Base-by-base conservation (phyloP, 2,888 invertebrate genomes). In the Venustoraphidia nigricollis region DNA sequence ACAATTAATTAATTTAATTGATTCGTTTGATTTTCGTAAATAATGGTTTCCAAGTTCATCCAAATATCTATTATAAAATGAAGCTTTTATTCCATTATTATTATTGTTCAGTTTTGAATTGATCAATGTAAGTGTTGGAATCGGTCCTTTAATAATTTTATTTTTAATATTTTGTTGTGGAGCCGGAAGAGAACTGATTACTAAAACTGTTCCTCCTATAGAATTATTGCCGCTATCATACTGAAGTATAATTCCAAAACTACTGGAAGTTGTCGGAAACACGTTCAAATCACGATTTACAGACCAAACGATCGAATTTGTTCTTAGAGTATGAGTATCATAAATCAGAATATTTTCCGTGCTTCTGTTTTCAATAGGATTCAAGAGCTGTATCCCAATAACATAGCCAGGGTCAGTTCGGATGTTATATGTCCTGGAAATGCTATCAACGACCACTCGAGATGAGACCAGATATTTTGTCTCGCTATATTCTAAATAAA, bases 181-280 rank as follows among this genome's bases (percentile, higher is more conserved):
- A 1, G 85, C 83, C 52, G 73, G 68, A 17, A 89, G 75, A 2
- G 86, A 77, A 45, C 83, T 85, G 1, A 91, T 64, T 44, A 85
- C 81, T 38, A 93, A 65, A 0, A 92, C 88, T 1, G 85, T 80
- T 46, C 88, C 87, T 10, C 93, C 93, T 41, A 86, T 65, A 3
- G 91, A 86, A 56, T 79, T 77, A 1, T 60, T 60, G 2, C 93
- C 92, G 63, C 91, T 90, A 53, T 75, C 73, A 59, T 91, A 93
- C 52, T 83, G 79, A 39, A 93, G 61, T 1, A 86, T 77, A 37
- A 92, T 72, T 8, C 83, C 83, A 60, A 83, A 91, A 52, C 87
- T 86, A 54, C 79, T 83, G 47, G 92, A 91, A 0, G 90, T 82
- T 0, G 86, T 79, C 0, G 97, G 97, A 61, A 98, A 97, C 10